Evolutionary conservation across 2,797 vertebrate genomes (phyloP).

Genomic region (Tinamus major): DNA sequence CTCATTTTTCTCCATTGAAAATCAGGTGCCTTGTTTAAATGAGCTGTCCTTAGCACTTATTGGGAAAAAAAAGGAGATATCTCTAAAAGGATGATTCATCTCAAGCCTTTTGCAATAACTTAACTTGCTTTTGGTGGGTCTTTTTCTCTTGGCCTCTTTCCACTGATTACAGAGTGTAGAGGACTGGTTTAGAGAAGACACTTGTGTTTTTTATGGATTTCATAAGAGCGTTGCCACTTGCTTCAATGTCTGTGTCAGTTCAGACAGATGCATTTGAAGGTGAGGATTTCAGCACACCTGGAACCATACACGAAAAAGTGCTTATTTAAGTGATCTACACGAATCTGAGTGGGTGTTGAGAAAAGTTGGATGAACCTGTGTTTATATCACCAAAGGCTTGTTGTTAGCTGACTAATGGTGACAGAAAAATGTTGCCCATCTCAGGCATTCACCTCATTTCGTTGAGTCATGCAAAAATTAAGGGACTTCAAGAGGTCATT

Average conservation of each 20-base stretch:
- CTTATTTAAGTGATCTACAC: neutral
- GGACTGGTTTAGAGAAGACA: neutral
- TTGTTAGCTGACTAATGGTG: neutral
- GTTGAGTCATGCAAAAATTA: neutral
- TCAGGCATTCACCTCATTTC: neutral
- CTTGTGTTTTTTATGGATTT: neutral
- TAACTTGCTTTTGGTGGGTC: neutral
- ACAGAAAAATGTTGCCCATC: neutral
- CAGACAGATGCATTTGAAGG: neutral
- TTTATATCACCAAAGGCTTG: neutral
- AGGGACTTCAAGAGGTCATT: neutral
- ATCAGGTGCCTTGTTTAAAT: neutral
- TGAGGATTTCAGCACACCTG: neutral
- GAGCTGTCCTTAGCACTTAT: neutral
- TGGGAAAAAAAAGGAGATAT: neutral
- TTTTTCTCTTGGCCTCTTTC: neutral
- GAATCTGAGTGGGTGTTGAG: neutral
- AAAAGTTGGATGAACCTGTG: neutral
- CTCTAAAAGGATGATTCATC: neutral
- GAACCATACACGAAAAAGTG: neutral
- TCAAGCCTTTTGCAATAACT: neutral
- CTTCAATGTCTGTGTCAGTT: neutral
- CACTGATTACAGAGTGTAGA: neutral
- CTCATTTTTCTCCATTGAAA: neutral
- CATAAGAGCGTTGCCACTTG: neutral